Base-by-base conservation (phyloP, 1,140 invertebrate genomes). In the Eciton burchellii region DNA sequence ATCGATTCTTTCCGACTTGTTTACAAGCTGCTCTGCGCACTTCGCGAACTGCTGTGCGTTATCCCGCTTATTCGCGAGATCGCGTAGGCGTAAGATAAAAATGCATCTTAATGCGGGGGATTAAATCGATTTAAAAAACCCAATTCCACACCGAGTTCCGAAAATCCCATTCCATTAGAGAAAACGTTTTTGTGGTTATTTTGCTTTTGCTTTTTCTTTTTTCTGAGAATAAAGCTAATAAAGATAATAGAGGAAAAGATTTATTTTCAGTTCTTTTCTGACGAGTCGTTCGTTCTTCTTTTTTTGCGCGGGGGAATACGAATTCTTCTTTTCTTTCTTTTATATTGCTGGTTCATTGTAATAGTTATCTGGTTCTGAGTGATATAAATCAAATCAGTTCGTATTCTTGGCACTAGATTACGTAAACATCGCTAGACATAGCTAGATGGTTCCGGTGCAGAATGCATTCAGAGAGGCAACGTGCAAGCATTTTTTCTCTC, bases 1-100 rank as follows among this genome's bases (percentile, higher is more conserved):
- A 90, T 90, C 86, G 84, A 89, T 90, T 90, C 77, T 87, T 71
- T 79, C 63, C 88, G 89, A 90, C 89, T 90, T 86, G 89, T 90
- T 90, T 90, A 74, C 84, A 73, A 87, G 66, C 81, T 82, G 81
- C 66, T 68, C 81, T 47, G 26, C 71, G 85, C 84, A 86, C 21
- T 77, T 84, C 72, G 85, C 65, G 70, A 85, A 85, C 81, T 72
- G 43, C 71, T 21, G 71, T 63, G 59, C 57, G 70, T 86, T 77
- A 85, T 72, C 43, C 19, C 12, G 59, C 60, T 65, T 43, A 54
- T 41, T 77, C 62, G 62, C 21, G 47, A 66, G 43, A 2, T 11
- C 49, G 35, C 19, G 74, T 77, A 66, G 74, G 62, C 62, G 62
- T 8, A 19, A 68, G 19, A 54, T 43, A n/a, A 45, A 66, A 68